Evolutionary conservation across 2,888 invertebrate genomes (phyloP).

Genomic region (Gastracanthus pulcherrimus): DNA sequence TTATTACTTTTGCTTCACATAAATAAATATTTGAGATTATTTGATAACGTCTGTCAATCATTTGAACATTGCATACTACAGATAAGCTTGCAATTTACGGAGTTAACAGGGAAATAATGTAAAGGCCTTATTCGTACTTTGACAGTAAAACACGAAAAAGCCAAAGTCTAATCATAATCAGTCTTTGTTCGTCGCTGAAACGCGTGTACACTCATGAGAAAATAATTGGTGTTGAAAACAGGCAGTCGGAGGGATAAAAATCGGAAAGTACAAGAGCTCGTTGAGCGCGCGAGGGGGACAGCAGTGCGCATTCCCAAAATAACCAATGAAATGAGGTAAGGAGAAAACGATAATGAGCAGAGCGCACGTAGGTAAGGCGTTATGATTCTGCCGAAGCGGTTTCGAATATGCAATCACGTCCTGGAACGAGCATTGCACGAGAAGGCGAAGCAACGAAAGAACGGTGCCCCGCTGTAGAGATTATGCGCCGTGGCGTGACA

Average conservation of each 20-base stretch:
- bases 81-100: no score
- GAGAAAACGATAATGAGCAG: slow-evolving; percentile 29
- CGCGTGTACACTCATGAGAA: slow-evolving; percentile 4
- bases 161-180: neutral
- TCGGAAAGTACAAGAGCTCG: neutral
- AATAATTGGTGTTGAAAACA: slow-evolving; percentile 37
- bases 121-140: no score
- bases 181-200: neutral
- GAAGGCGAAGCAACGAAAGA: neutral
- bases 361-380: slow-evolving; percentile 10
- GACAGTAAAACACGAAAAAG: neutral
- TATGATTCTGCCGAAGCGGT: slow-evolving; percentile 31
- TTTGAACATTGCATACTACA: no score
- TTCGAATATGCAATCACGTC: slow-evolving; percentile 31
- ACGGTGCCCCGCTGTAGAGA: slow-evolving; percentile 38
- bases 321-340: slow-evolving; percentile 1
- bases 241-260: slow-evolving; percentile 23
- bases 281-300: neutral
- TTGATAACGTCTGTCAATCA: no score
- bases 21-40: no score
- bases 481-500: slow-evolving; percentile 64
- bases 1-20: no score
- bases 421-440: slow-evolving; percentile 12
- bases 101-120: no score
- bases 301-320: no score